These are phyloP conservation scores for Hyphantria cunea DNA, from an alignment of 1,140 invertebrate genomes.

Conservation along the genomic window DNA sequence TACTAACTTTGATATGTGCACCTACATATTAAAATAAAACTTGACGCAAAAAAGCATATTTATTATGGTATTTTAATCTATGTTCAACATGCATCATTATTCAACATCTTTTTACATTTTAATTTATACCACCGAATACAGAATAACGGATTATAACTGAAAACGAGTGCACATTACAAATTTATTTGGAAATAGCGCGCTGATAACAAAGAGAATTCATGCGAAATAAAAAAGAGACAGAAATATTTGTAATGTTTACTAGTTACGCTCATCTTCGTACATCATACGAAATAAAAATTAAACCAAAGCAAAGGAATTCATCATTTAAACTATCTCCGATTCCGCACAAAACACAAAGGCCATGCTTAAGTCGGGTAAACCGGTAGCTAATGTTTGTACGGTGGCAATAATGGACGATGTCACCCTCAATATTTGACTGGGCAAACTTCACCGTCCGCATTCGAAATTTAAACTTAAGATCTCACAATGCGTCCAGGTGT, in stretches of 20 bases:
- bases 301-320: constrained; percentile 3
- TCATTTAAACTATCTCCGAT: constrained; percentile 33
- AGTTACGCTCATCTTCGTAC: neutral
- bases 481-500: constrained; percentile 13
- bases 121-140: too few relatives aligned
- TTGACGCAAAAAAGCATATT: too few relatives aligned
- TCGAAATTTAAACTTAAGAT: constrained; percentile 27
- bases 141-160: too few relatives aligned
- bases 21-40: too few relatives aligned
- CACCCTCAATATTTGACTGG: constrained; percentile 59
- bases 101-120: too few relatives aligned
- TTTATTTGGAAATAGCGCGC: neutral
- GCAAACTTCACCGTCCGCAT: constrained; percentile 47
- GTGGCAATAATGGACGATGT: constrained; percentile 67
- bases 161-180: too few relatives aligned
- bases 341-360: constrained; percentile 45
- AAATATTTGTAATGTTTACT: too few relatives aligned
- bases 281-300: neutral
- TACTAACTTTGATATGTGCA: too few relatives aligned
- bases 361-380: constrained; percentile 51
- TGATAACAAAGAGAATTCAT: neutral
- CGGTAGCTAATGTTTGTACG: constrained; percentile 57
- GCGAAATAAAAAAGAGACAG: too few relatives aligned
- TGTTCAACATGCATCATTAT: too few relatives aligned
- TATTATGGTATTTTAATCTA: too few relatives aligned